These are phyloP conservation scores for Steinernema feltiae DNA, from an alignment of 1,140 invertebrate species.

Conservation along the genomic window DNA sequence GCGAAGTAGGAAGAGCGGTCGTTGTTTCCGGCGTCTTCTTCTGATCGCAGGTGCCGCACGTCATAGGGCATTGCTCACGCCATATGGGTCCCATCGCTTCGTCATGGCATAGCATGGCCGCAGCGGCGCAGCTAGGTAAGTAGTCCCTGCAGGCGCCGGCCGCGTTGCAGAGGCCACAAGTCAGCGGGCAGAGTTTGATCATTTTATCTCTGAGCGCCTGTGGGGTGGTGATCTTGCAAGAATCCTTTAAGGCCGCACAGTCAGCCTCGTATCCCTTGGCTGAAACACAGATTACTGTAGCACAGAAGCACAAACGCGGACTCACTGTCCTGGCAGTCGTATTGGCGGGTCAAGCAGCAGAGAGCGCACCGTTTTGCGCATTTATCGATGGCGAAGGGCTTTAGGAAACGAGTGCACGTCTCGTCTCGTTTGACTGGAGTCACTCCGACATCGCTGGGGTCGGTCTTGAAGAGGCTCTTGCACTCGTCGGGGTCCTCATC, in stretches of 20 bases:
- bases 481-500: no score
- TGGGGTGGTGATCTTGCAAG: background rate
- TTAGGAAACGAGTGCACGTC: no score
- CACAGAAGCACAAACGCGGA: background rate
- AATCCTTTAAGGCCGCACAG: background rate
- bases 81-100: background rate
- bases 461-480: no score
- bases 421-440: no score
- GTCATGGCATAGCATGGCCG: background rate
- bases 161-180: background rate
- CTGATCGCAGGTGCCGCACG: background rate
- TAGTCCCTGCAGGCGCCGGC: background rate
- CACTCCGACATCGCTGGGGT: no score
- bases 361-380: background rate
- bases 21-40: no score
- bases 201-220: background rate
- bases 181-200: background rate
- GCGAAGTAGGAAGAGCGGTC: no score
- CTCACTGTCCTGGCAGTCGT: background rate
- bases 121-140: background rate
- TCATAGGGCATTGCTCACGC: background rate
- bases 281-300: background rate
- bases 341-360: background rate
- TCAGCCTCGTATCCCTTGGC: background rate
- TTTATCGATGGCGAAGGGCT: no score